These are phyloP conservation scores for Falco biarmicus DNA, from an alignment of 2,797 vertebrate genomes.

Conservation along the genomic window DNA sequence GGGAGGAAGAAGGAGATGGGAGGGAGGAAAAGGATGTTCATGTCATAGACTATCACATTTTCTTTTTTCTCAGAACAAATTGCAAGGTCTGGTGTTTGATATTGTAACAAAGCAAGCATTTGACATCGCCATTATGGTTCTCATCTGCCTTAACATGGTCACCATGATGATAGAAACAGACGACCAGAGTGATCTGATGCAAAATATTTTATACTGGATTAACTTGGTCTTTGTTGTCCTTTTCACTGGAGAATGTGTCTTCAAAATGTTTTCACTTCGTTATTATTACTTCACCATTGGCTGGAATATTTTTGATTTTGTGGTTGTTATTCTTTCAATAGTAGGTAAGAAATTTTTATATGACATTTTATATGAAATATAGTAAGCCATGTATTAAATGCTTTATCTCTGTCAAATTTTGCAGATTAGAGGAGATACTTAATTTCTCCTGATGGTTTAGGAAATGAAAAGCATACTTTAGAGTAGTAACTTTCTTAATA, in stretches of 20 bases:
- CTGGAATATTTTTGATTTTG: constrained; percentile 98
- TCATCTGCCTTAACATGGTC: constrained; percentile 96
- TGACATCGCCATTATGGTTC: constrained; percentile 93
- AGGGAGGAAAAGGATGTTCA: not conserved
- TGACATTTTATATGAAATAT: not conserved
- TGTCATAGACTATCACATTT: not conserved
- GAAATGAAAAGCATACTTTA: not conserved
- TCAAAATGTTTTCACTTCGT: constrained; percentile 92
- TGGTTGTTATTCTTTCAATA: constrained; percentile 96
- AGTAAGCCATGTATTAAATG: not conserved
- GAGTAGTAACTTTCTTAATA: not conserved
- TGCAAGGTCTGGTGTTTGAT: constrained; percentile 94
- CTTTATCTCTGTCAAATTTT: not conserved
- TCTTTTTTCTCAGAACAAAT: constrained; percentile 86
- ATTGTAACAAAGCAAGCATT: constrained; percentile 91
- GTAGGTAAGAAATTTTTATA: constrained; percentile 83
- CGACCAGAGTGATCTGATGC: constrained; percentile 70
- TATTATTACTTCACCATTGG: constrained; percentile 94
- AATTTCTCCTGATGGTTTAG: not conserved
- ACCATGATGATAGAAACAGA: constrained; percentile 97
- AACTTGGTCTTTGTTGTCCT: constrained; percentile 89
- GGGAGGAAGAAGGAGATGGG: not conserved
- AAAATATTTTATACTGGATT: constrained; percentile 79
- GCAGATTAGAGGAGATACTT: not conserved
- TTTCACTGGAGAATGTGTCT: constrained; percentile 90